Base-by-base conservation (phyloP, 1,140 invertebrate genomes). In the Heterodera schachtii region DNA sequence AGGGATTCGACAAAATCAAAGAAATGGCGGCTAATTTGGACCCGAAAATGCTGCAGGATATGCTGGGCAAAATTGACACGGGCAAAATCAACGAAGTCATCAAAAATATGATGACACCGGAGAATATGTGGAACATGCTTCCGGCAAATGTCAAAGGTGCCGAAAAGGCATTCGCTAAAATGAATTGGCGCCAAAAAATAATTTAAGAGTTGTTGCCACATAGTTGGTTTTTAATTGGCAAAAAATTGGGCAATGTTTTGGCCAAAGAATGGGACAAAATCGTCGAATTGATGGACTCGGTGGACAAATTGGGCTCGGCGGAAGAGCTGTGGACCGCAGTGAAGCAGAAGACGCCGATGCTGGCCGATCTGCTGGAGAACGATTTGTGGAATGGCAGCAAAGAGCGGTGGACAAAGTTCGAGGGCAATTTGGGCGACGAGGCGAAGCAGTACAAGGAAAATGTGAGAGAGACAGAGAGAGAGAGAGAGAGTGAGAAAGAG, bases 391-490 rank as follows among this genome's bases (percentile, higher is more conserved):
- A 71, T n/a, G 31, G 31, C 9, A 41, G 9, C 31, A 71, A 71
- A 46, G 44, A 71, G 1, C 69, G 69, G 8, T 71, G 69, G 69
- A 1, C 8, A 71, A 71, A 41, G 44, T 71, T 71, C 19, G 69
- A 71, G 69, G 44, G 44, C 31, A 71, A 71, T 71, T 46, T 43
- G 69, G 44, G 44, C 69, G 44, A 71, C 5, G 69, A 31, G n/a
- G 69, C 69, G 8, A 71, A 71, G 19, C 31, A 71, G 69, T 71
- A 71, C 44, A 71, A 11, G 21, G 69, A 71, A 71, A 71, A 31
- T 71, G 69, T 71, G 21, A 71, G 69, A 11, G 69, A 31, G 0
- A 4, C 13, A 60, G 9, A 49, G 4, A 6, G 47, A 4, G 4
- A 49, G 9, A 4, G 47, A 49, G 9, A 6, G 47, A 9, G 9